phyloP scores from a whole-genome alignment of 1,140 invertebrate species.

The Forficula auricularia region DNA sequence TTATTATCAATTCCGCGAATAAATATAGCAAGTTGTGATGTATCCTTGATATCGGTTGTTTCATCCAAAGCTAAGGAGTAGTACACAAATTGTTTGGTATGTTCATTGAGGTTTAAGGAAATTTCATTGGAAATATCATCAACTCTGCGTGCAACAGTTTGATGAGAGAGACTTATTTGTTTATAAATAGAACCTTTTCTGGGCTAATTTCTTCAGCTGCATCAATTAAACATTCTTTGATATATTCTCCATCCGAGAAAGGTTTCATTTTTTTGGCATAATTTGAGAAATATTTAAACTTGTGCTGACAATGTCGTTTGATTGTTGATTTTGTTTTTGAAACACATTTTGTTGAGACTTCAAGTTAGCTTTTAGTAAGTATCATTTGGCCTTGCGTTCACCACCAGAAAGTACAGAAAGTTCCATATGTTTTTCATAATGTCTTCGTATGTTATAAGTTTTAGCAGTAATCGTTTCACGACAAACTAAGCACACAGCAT shows the following conservation, averaged over 20 bases:
- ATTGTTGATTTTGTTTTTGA: too few species aligned
- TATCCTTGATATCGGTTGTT: slow-evolving; percentile 14
- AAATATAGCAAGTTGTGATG: slow-evolving; percentile 18
- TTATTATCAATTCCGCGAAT: slow-evolving; percentile 18
- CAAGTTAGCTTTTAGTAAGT: too few species aligned
- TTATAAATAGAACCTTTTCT: slow-evolving; percentile 17
- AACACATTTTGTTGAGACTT: too few species aligned
- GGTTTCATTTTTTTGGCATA: slow-evolving; percentile 11
- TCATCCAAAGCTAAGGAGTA: slow-evolving; percentile 17
- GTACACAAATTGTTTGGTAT: slow-evolving; percentile 13
- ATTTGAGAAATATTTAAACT: too few species aligned
- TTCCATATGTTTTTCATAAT: too few species aligned
- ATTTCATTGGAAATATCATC: slow-evolving; percentile 10
- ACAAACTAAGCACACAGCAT: too few species aligned
- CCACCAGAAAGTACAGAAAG: too few species aligned
- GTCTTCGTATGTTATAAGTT: too few species aligned
- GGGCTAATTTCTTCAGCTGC: slow-evolving; percentile 21
- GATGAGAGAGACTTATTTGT: slow-evolving; percentile 15
- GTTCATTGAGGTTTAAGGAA: slow-evolving; percentile 6
- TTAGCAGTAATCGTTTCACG: too few species aligned
- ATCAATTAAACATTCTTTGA: slow-evolving; percentile 21
- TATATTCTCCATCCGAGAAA: slow-evolving; percentile 21
- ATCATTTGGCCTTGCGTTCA: too few species aligned
- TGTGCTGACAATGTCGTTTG: too few species aligned
- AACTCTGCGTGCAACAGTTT: slow-evolving; percentile 13